Evolutionary conservation across 2,797 vertebrate species (phyloP), one percentile per base, ranked within the genome.

Genomic region (Brachymystax lenok): DNA sequence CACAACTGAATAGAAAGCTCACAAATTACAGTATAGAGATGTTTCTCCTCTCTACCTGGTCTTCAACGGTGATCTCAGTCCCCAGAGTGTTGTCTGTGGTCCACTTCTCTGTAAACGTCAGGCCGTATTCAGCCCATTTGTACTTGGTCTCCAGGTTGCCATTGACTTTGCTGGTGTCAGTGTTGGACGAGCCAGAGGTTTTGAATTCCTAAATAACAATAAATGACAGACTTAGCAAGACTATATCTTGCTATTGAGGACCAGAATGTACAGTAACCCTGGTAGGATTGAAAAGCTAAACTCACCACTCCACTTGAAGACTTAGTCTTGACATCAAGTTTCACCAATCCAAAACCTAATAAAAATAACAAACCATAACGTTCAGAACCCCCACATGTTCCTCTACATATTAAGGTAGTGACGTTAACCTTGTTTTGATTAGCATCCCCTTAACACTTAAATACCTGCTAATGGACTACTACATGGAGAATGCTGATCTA

Each of bases 31-130:
- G n/a, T 24, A 27, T 63, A 6, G 6, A 67, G 14, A 10, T 28
- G 28, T 61, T 21, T 74, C 68, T 76, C 70, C 10, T 10, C 24
- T 59, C 69, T 93, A 98, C 98, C 96, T 99, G 96, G 92, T 99
- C 98, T 95, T 99, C 97, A 54, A 99, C 93, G 71, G 96, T 95
- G 63, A 99, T 93, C 94, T 99, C 97, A 73, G 97, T 98, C 85
- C 97, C 96, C 35, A 99, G 94, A 64, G 97, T 99, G 88, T 99
- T 99, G 90, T 99, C 97, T 0, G 98, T 99, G 88, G 96, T 99
- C 98, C 98, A 99, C 87, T 97, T 99, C 91, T 99, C 98, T 75
- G 97, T 98, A 89, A 99, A 99, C 59, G 95, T 97, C 90, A 99
- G 89, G 33, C 97, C 98, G 81, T 97, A 98, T 79, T 99, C 98